Base-by-base conservation (phyloP, 2,113 vertebrate genomes). In the Lonchura striata region DNA sequence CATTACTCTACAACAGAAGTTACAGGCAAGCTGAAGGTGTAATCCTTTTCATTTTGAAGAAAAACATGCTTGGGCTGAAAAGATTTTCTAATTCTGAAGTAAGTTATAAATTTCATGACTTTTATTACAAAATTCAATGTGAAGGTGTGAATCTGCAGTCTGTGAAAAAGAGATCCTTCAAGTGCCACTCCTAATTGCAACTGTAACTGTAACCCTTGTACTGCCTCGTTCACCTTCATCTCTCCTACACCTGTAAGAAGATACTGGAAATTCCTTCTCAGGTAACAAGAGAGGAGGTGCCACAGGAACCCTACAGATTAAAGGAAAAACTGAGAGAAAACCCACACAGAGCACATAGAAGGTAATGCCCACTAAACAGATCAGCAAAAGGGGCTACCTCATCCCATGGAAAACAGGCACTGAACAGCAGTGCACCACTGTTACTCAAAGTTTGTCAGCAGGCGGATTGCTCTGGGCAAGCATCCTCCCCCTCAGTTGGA, bases 321-420 rank as follows among this genome's bases (percentile, higher is more conserved):
- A 85, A 86, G 7, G 50, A 6, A 74, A 53, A 57, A 27, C 14
- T 49, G 6, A 49, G 6, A 74, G 15, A 74, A 94, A 66, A 71
- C 11, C 31, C 31, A 66, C 22, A 53, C 0, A 82, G 9, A 9
- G 22, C 4, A 49, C 1, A 2, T 20, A 23, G 52, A 63, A 92
- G 52, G 13, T 56, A 90, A 54, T 0, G 0, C 7, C 49, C 68
- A 71, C 28, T 4, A n/a, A n/a, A 39, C 0, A 3, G 21, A 86
- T 44, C 14, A 80, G 41, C 22, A 82, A 59, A 82, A 88, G 3
- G 4, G 6, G 11, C 7, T 60, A 56, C 11, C 9, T 59, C 33
- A 44, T 28, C 28, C 52, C 11, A 46, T 11, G 7, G 53, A 47
- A 68, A 82, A 41, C 17, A 69, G 39, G 33, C 33, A 72, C 30